Evolutionary conservation across 2,113 vertebrate genomes (phyloP), one percentile per base, ranked within the genome.

Genomic region (Misgurnus anguillicaudatus): DNA sequence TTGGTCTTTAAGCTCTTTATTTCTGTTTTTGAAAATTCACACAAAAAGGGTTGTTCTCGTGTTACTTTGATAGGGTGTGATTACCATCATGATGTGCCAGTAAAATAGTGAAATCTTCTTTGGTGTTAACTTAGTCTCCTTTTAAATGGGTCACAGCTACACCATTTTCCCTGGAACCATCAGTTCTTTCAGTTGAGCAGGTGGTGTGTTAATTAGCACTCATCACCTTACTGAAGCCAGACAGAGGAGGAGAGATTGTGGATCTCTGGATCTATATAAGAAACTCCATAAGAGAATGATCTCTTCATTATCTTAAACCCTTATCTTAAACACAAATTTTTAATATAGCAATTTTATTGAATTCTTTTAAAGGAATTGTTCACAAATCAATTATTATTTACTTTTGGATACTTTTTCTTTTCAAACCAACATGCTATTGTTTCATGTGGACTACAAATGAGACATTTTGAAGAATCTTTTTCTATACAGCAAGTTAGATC

Each of bases 181-280:
- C 19, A 74, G 9, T 24, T 51, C 21, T 36, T 76, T 14, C 61
- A 53, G 47, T 62, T 38, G 73, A 76, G 10, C 73, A 76, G 61
- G 73, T 64, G 73, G 73, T 76, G 71, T 62, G 45, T 53, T 76
- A 64, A 76, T 76, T 63, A 76, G 42, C 24, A n/a, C 42, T 53
- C 73, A 53, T 76, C 60, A 51, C 61, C 45, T 75, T 24, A 64
- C 24, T 76, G 45, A 76, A 64, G 24, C 73, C 61, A 51, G 73
- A 75, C 31, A 45, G 41, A 74, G 41, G 36, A 45, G 19, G 21
- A 14, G 47, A 71, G 36, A 10, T 9, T 39, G 31, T 39, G n/a
- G 48, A 70, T 70, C 47, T 53, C 67, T 2, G 48, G 48, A 24
- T 51, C 4, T 36, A 68, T 16, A 14, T 8, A 4, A 62, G 19